phyloP scores from a whole-genome alignment of 2,113 vertebrate genomes.

The Catharus fuscescens region DNA sequence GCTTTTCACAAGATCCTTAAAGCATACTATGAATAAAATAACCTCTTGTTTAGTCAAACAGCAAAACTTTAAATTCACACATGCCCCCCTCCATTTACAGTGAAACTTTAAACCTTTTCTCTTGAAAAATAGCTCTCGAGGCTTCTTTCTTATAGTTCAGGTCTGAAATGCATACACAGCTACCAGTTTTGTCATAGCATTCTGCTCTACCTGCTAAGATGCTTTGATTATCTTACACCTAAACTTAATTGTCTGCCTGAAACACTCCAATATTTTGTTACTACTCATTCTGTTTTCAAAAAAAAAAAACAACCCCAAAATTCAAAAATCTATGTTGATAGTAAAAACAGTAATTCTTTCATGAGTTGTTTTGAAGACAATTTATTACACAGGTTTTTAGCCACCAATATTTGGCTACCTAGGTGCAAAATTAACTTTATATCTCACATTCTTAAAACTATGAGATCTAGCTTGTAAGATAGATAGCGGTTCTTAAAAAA shows the following conservation, averaged over 20 bases:
- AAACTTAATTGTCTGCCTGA: not conserved
- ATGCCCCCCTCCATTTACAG: not conserved
- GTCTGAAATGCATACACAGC: not conserved
- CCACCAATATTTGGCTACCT: not conserved
- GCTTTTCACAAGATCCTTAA: not conserved
- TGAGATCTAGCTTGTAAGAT: not conserved
- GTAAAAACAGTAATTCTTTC: not conserved
- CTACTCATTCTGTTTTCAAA: not conserved
- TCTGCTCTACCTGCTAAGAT: not conserved
- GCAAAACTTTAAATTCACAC: not conserved
- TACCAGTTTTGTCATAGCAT: not conserved
- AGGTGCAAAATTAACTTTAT: not conserved
- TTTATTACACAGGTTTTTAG: not conserved
- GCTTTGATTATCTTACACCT: not conserved
- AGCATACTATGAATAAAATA: not conserved
- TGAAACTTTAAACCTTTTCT: not conserved
- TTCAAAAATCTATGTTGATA: not conserved
- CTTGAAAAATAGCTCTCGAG: not conserved
- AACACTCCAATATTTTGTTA: not conserved
- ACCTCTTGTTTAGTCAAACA: not conserved
- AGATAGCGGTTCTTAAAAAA: not conserved
- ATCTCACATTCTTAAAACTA: not conserved
- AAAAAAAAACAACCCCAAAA: not conserved
- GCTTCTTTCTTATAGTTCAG: not conserved
- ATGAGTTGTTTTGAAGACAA: not conserved